A percentile compares a stretch with the other conserved stretches of the same genome.
Evolutionary conservation across 2,888 invertebrate species (phyloP).

Genomic region (Dorcus parallelipipedus): DNA sequence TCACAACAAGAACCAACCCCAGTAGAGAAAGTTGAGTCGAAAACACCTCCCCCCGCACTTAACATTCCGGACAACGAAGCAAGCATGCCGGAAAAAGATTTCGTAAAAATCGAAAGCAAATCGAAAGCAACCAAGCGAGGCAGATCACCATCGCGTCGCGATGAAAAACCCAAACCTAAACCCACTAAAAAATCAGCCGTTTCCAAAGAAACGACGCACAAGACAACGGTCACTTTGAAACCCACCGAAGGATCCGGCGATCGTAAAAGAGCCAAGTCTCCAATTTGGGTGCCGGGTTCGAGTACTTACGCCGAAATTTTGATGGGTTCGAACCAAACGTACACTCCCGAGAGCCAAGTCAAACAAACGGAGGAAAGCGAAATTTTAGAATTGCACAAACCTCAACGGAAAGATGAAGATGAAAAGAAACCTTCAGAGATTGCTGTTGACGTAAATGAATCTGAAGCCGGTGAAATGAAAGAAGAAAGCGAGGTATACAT

Average conservation of each 20-base stretch:
- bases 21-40: constrained; percentile 11
- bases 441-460: background rate
- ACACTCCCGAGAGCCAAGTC: constrained; percentile 23
- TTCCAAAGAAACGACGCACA: background rate
- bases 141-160: constrained; percentile 38
- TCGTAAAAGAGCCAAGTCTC: constrained; percentile 59
- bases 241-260: constrained; percentile 42
- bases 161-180: constrained; percentile 31
- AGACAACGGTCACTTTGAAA: constrained; percentile 21
- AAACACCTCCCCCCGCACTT: constrained; percentile 9
- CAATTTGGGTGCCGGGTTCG: constrained; percentile 70
- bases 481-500: background rate
- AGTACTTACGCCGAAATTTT: constrained; percentile 79
- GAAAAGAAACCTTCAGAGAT: background rate
- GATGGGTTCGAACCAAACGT: constrained; percentile 50
- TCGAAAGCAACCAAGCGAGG: background rate
- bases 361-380: constrained; percentile 4
- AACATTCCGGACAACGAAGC: background rate
- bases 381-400: constrained; percentile 4
- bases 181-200: constrained; percentile 10
- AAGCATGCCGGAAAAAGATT: background rate
- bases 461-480: background rate
- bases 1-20: constrained; percentile 22
- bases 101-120: constrained; percentile 1
- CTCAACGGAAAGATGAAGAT: background rate